Conservation (phyloP, 2,888 invertebrate genomes). For the Callosobruchus maculatus region DNA sequence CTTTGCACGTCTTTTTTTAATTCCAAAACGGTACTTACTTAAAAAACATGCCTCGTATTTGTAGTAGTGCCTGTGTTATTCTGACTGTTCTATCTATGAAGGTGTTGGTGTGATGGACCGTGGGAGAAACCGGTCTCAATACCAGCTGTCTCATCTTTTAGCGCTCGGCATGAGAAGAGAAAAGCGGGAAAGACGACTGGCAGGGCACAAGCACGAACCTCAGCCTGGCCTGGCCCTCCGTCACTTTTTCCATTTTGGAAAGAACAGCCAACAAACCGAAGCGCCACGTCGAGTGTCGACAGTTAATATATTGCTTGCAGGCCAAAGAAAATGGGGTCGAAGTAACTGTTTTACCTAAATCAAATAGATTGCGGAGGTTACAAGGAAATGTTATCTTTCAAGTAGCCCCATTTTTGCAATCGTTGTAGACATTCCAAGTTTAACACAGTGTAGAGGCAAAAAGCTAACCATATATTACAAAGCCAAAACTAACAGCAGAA, state of each 20-base stretch:
- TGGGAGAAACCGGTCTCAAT: slow-evolving; percentile 39
- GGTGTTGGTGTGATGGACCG: slow-evolving; percentile 41
- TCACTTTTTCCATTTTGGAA: background rate
- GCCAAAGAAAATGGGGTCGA: background rate
- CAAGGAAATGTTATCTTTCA: too few species aligned
- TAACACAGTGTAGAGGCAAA: too few species aligned
- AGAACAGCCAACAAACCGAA: background rate
- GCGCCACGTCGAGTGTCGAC: too few species aligned
- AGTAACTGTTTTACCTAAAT: background rate
- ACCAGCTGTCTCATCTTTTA: slow-evolving; percentile 36
- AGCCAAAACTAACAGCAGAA: too few species aligned
- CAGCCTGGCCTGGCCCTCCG: background rate
- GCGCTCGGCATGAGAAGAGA: background rate
- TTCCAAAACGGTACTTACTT: too few species aligned
- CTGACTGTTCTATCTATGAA: background rate
- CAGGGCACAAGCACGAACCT: background rate
- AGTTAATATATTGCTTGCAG: background rate
- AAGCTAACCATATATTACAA: too few species aligned
- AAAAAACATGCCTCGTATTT: too few species aligned
- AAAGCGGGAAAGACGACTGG: too few species aligned
- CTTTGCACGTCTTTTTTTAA: too few species aligned
- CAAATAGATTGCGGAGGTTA: background rate
- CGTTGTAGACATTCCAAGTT: too few species aligned
- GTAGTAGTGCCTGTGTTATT: too few species aligned
- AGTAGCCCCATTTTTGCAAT: too few species aligned